Evolutionary conservation across 2,113 vertebrate genomes (phyloP).

Genomic region (Triplophysa siluroides): DNA sequence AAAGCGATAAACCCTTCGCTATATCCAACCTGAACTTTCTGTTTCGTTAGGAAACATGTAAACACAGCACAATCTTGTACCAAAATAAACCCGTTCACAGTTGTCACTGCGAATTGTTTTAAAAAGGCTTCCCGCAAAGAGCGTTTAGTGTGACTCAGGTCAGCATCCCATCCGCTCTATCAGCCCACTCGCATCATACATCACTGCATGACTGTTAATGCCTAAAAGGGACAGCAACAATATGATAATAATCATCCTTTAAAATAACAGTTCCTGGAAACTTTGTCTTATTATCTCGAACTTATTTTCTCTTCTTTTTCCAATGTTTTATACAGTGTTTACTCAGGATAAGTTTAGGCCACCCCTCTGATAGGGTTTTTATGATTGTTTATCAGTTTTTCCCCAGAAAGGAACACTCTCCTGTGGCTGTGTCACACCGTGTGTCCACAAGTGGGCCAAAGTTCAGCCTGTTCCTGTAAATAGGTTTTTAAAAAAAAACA

Average conservation of each 20-base stretch:
- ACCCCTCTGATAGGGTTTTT: constrained; percentile 53
- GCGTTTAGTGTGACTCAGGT: constrained; percentile 41
- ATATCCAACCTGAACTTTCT: too few relatives aligned
- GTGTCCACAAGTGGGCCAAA: constrained; percentile 46
- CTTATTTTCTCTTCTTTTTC: constrained; percentile 6
- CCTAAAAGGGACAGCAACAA: not conserved
- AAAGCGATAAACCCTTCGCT: too few relatives aligned
- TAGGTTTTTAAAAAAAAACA: constrained; percentile 59
- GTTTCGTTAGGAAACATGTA: too few relatives aligned
- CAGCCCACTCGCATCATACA: constrained; percentile 4
- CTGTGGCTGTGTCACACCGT: constrained; percentile 36
- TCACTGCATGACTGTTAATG: constrained; percentile 20
- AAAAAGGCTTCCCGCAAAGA: not conserved
- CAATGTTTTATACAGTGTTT: constrained; percentile 2
- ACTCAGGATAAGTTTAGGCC: constrained; percentile 56
- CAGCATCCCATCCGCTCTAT: constrained; percentile 8
- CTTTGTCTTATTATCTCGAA: not conserved
- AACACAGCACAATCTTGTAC: too few relatives aligned
- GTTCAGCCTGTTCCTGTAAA: constrained; percentile 63
- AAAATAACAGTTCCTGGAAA: constrained; percentile 9
- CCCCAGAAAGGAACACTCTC: constrained; percentile 51
- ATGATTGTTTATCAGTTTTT: constrained; percentile 59
- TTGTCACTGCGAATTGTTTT: not conserved
- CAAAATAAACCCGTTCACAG: not conserved
- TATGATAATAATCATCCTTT: not conserved